Base-by-base conservation (phyloP, 1,140 invertebrate genomes). In the Dinothrombium tinctorium region DNA sequence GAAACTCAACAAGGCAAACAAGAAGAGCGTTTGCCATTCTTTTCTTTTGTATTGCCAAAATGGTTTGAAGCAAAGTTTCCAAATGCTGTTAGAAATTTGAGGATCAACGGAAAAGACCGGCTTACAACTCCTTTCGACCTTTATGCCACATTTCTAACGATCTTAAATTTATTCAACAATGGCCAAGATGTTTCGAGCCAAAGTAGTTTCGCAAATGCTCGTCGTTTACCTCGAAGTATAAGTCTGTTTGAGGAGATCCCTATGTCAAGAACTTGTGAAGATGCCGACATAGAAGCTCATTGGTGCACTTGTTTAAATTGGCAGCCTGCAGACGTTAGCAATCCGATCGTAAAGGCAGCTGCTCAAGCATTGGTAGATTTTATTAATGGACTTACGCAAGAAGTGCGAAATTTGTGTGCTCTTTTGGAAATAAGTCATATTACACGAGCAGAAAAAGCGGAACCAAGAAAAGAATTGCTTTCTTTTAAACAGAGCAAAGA, bases 261-360 rank as follows among this genome's bases (percentile, higher is more conserved):
- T 7, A 64, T 57, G 19, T 65, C 71, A 35, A 62, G 83, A 36
- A 77, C 74, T 2, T 90, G 83, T 55, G 63, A 66, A 12, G 69
- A 84, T 57, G 84, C 84, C 4, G 77, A 71, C 23, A 81, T 92
- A 37, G 80, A 84, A 54, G 73, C 82, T 0, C 86, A 92, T 57
- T 94, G 86, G 86, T 94, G 86, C 52, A 74, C 82, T n/a, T 94
- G 86, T 53, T 60, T 89, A 4, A 66, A 68, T 3, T 87, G 81
- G 78, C 52, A 69, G 48, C 52, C 62, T 46, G 54, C 73, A 2
- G 40, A 56, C 24, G 31, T 50, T 0, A 58, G 54, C 0, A 51
- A 63, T 36, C 41, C 50, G 26, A 59, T 59, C 32, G 59, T 37
- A 46, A 58, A 40, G 55, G 57, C 57, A 28, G 60, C 66, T 0